These are phyloP conservation scores for Chrysotoxum bicinctum DNA, from an alignment of 2,888 invertebrate species.

Conservation along the genomic window DNA sequence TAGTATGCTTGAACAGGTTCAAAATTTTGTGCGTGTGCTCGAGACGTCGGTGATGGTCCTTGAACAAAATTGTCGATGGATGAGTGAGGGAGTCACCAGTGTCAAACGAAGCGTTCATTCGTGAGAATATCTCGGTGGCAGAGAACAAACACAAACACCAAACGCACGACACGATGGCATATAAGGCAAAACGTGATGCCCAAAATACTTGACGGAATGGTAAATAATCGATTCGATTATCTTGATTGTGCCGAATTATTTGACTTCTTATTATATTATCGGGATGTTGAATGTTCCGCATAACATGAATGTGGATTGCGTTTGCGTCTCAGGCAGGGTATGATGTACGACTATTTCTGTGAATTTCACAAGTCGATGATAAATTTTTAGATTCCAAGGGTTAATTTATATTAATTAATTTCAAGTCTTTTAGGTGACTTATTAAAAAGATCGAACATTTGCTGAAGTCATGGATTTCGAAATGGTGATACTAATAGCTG, in stretches of 20 bases:
- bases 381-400: no score
- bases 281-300: constrained; percentile 54
- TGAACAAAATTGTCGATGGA: constrained; percentile 20
- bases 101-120: constrained; percentile 48
- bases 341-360: neutral
- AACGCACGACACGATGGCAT: constrained; percentile 30
- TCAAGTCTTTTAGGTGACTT: no score
- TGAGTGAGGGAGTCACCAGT: constrained; percentile 8
- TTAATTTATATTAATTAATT: no score
- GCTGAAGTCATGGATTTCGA: no score
- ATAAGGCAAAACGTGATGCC: constrained; percentile 48
- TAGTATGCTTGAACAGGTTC: constrained; percentile 61
- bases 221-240: constrained; percentile 71
- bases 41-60: constrained; percentile 42
- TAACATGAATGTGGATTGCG: constrained; percentile 14
- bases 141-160: constrained; percentile 16
- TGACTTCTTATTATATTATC: constrained; percentile 68
- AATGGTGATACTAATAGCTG: no score
- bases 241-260: constrained; percentile 71
- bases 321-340: neutral
- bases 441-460: no score
- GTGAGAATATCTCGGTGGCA: constrained; percentile 21
- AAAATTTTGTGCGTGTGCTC: constrained; percentile 40
- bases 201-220: constrained; percentile 54
- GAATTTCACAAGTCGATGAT: neutral